A percentile compares a stretch with the other conserved stretches of the same genome.
Conservation (phyloP, 2,888 invertebrate genomes). For the Hemaris fuciformis region DNA sequence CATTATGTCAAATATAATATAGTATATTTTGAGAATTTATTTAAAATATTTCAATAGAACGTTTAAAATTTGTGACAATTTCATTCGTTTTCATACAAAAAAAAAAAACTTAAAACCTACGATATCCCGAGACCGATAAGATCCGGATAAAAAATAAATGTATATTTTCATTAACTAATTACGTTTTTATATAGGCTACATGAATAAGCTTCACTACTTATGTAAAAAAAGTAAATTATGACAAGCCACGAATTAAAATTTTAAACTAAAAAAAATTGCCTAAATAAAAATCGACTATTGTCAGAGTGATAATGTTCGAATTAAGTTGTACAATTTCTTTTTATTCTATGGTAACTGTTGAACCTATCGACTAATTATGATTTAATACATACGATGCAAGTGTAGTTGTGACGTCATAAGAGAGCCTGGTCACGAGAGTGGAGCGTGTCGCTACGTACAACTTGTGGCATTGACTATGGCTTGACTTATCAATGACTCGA, state of each 20-base stretch:
- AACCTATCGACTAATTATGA: slow-evolving; percentile 53
- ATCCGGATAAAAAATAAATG: slow-evolving; percentile 16
- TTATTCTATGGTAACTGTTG: slow-evolving; percentile 70
- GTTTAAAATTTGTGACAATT: slow-evolving; percentile 17
- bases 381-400: slow-evolving; percentile 36
- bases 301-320: slow-evolving; percentile 27
- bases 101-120: slow-evolving; percentile 15
- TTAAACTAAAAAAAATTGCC: slow-evolving; percentile 32
- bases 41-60: slow-evolving; percentile 14
- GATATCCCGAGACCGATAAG: slow-evolving; percentile 15
- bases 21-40: slow-evolving; percentile 18
- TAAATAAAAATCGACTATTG: slow-evolving; percentile 36
- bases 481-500: slow-evolving; percentile 28
- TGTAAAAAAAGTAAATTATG: slow-evolving; percentile 46
- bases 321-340: slow-evolving; percentile 62
- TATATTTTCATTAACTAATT: slow-evolving; percentile 33
- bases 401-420: slow-evolving; percentile 30
- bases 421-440: slow-evolving; percentile 33
- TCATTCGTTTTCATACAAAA: slow-evolving; percentile 16
- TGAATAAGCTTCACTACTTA: slow-evolving; percentile 56
- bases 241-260: slow-evolving; percentile 39
- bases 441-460: slow-evolving; percentile 21
- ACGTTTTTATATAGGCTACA: slow-evolving; percentile 35
- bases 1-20: slow-evolving; percentile 13
- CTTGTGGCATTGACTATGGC: slow-evolving; percentile 58